These are phyloP conservation scores for Anoplolepis gracilipes DNA, from an alignment of 1,140 invertebrate genomes.

Conservation along the genomic window DNA sequence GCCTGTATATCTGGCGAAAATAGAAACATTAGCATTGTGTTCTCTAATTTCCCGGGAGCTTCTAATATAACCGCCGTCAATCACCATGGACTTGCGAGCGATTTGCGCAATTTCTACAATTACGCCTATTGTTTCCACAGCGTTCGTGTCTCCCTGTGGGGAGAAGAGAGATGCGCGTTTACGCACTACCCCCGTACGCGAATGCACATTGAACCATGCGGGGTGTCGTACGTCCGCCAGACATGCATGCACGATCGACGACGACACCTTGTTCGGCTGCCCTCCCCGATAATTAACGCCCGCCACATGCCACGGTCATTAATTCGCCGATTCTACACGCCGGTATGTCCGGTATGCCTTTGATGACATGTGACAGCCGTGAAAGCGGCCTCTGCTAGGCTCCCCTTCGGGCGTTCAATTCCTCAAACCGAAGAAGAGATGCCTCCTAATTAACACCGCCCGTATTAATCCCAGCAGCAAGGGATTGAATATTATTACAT, in stretches of 20 bases:
- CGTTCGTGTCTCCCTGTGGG: slow-evolving; percentile 11
- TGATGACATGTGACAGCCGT: slow-evolving; percentile 59
- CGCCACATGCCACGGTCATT: slow-evolving; percentile 67
- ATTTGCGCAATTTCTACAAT: slow-evolving; percentile 57
- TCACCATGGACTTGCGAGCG: slow-evolving; percentile 21
- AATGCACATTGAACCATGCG: slow-evolving; percentile 46
- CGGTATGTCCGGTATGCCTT: slow-evolving; percentile 63
- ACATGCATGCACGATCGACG: slow-evolving; percentile 47
- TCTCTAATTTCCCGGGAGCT: slow-evolving; percentile 5
- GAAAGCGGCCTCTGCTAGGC: not conserved
- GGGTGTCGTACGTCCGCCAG: slow-evolving; percentile 32
- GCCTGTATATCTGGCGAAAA: not conserved
- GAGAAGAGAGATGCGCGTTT: slow-evolving; percentile 19
- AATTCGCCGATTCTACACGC: slow-evolving; percentile 68
- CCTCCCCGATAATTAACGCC: slow-evolving; percentile 68
- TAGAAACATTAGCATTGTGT: not conserved
- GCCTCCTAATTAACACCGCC: slow-evolving; percentile 45
- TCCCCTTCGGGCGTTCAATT: slow-evolving; percentile 8
- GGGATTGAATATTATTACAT: not conserved
- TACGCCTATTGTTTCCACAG: slow-evolving; percentile 53
- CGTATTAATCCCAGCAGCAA: slow-evolving; percentile 15
- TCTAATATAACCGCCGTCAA: slow-evolving; percentile 18
- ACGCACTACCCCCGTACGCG: slow-evolving; percentile 18
- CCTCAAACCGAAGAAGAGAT: slow-evolving; percentile 21
- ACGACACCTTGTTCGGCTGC: slow-evolving; percentile 59